Evolutionary conservation across 2,888 invertebrate species (phyloP), one percentile per base, ranked within the genome.

Genomic region (Melipona beecheii): DNA sequence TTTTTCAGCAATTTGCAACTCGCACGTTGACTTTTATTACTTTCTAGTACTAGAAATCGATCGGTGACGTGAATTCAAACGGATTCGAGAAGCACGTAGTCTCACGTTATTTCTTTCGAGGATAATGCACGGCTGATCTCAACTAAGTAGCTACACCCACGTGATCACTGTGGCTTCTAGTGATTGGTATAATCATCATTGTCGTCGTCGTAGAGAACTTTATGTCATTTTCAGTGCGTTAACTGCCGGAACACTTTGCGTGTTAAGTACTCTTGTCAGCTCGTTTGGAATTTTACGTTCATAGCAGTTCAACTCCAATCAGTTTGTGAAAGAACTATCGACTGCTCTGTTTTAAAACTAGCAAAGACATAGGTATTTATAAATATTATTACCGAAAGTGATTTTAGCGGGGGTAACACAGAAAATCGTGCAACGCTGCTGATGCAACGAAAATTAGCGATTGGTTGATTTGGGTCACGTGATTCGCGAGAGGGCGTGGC

Each of bases 1-100:
- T 64, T 27, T 73, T 50, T 50, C 17, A 60, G 69, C n/a, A 60
- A 81, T 76, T 72, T 31, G 75, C 62, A 50, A 50, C 17, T 50
- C 13, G 50, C 49, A 27, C 58, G 49, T 31, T 52, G 56, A 52
- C 24, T 36, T 36, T 36, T 36, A 36, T 36, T 36, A 36, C 6
- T 11, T 43, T 43, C 9, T 43, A 43, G 9, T 9, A 43, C 9
- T 43, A 43, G 66, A n/a, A 17, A 72, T 27, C 24, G 24, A 70
- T 49, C 54, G 43, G 58, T 43, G 56, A 9, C 49, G 52, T 11
- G 65, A 4, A 13, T 27, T 49, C 36, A 31, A 54, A 72, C 15
- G 54, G 43, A n/a, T 56, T 43, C 56, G 60, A 66, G 54, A 52
- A 66, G 71, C 43, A 43, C 43, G 43, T 19, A 75, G 56, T 75